phyloP scores from a whole-genome alignment of 2,797 vertebrate species.

The Eleutherodactylus coqui region DNA sequence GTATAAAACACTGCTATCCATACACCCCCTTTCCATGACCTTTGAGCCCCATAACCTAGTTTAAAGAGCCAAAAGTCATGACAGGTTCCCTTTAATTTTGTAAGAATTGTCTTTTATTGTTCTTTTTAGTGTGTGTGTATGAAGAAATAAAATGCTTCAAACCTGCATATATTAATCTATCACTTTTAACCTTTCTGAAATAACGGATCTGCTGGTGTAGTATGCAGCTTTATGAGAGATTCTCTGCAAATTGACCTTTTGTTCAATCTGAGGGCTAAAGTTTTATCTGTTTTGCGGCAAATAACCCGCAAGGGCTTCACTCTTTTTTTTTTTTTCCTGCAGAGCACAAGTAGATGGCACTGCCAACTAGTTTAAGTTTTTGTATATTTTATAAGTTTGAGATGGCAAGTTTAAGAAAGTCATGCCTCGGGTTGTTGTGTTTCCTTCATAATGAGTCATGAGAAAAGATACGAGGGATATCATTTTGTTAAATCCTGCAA shows the following conservation, averaged over 20 bases:
- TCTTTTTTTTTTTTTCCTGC: neutral
- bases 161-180: neutral
- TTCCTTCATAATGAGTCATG: neutral
- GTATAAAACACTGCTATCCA: no score
- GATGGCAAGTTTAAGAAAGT: neutral
- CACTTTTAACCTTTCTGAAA: slow-evolving; percentile 7
- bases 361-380: neutral
- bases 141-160: neutral
- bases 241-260: neutral
- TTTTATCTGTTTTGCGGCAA: neutral
- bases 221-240: neutral
- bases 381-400: neutral
- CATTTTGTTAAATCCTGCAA: neutral
- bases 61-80: no score
- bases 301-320: neutral
- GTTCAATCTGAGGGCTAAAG: neutral
- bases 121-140: neutral
- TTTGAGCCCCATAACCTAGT: no score
- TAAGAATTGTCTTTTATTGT: neutral
- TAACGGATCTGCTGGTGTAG: neutral
- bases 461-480: neutral
- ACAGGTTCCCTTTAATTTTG: neutral
- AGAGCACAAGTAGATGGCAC: neutral
- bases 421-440: no score
- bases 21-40: no score